phyloP scores from a whole-genome alignment of 2,888 invertebrate species.

The Herminia tarsipennalis region DNA sequence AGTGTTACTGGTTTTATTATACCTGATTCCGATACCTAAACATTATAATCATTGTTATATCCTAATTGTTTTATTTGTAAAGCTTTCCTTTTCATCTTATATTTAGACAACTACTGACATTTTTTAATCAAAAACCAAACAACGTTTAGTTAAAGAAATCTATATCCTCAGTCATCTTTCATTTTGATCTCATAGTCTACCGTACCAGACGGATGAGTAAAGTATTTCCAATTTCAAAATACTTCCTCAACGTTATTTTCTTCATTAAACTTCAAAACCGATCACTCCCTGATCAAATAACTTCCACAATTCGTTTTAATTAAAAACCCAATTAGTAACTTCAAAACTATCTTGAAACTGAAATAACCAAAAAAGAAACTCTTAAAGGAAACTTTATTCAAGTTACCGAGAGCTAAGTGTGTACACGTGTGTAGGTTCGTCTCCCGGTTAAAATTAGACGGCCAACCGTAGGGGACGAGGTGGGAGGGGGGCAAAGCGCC shows the following conservation, averaged over 20 bases:
- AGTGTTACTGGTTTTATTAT: no score
- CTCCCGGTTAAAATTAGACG: conserved; percentile 79
- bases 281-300: conserved; percentile 6
- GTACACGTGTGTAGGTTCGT: conserved; percentile 79
- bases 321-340: conserved; percentile 32
- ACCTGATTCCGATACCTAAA: no score
- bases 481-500: conserved; percentile 68
- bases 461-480: conserved; percentile 53
- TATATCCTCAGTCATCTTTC: no score
- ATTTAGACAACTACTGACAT: no score
- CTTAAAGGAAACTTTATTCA: conserved; percentile 65
- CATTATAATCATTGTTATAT: no score
- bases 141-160: no score
- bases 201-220: no score
- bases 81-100: no score
- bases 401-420: conserved; percentile 76
- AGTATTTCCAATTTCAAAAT: not conserved
- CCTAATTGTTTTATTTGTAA: no score
- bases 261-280: not conserved
- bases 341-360: conserved; percentile 28
- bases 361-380: conserved; percentile 34
- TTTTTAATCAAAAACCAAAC: no score
- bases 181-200: no score
- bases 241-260: no score
- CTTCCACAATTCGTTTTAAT: conserved; percentile 25